Percentiles rank a stretch among this genome's conserved stretches.
phyloP scores from a whole-genome alignment of 2,797 vertebrate genomes.

The Pachyuromys duprasi region DNA sequence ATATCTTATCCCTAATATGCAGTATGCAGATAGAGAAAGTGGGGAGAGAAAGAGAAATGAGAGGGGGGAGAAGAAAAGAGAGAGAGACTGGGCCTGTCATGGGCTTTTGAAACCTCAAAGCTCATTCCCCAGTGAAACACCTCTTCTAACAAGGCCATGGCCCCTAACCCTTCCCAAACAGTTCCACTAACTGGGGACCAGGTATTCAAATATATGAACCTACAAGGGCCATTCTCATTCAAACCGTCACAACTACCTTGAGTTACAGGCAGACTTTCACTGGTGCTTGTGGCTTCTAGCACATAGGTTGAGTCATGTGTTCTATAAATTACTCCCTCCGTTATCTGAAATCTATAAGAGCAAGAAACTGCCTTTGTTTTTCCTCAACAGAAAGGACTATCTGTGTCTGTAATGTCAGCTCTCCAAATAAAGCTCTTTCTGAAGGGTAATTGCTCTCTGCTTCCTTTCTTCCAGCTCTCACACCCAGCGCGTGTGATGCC shows the following conservation, averaged over 20 bases:
- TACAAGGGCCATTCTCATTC: background rate
- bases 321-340: background rate
- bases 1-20: background rate
- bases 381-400: background rate
- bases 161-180: background rate
- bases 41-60: too few relatives aligned
- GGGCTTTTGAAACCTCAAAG: background rate
- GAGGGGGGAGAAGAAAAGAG: rapidly evolving
- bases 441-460: background rate
- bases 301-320: background rate
- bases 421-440: background rate
- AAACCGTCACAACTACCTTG: background rate
- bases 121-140: background rate
- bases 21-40: background rate
- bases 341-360: background rate
- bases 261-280: background rate
- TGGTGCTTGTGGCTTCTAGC: background rate
- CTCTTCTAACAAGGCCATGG: background rate
- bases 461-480: background rate
- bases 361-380: background rate
- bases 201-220: background rate
- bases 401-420: background rate
- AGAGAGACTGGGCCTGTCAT: background rate
- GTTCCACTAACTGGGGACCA: background rate
- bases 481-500: background rate